These are phyloP conservation scores for pig (Sus scrofa) DNA, from an alignment of 2,113 vertebrate species.

Conservation along the genomic window T2T-Sscrofa CM000818.6:26470001-26470500, in stretches of 20 bases:
- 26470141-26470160: not conserved
- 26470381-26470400: not conserved
- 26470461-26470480: not conserved
- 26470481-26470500: not conserved
- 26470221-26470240: not conserved
- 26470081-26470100: not conserved
- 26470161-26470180: not conserved
- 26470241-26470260: not conserved
- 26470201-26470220: not conserved
- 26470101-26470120: not conserved
- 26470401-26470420: not conserved
- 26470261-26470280: not conserved
- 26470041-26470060: not conserved
- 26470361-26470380: not conserved
- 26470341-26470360: not conserved
- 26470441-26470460: not conserved
- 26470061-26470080: not conserved
- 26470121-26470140: constrained; percentile 62
- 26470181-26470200: not conserved
- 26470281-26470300: not conserved
- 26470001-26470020: constrained; percentile 41
- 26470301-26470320: not conserved
- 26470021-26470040: constrained; percentile 76
- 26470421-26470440: not conserved
- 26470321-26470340: not conserved